Percentiles rank a stretch among this genome's conserved stretches.
Conservation (phyloP, 2,888 invertebrate genomes). For the Rotaria macrura region DNA sequence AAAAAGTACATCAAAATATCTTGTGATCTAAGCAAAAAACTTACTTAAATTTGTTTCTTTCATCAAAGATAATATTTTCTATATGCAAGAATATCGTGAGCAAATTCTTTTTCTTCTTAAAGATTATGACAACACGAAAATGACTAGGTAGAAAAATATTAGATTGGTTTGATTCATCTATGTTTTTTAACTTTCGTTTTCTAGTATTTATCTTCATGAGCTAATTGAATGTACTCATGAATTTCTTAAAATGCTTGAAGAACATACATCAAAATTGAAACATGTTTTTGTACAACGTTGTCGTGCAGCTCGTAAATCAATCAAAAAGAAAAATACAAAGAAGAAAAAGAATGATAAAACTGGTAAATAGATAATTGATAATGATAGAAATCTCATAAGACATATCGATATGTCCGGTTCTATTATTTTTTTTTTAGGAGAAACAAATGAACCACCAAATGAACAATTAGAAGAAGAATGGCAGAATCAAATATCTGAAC, state of each 20-base stretch:
- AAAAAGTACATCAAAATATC: conserved; percentile 60
- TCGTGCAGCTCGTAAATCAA: conserved; percentile 54
- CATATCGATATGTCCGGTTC: too few relatives aligned
- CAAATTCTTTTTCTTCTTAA: conserved; percentile 68
- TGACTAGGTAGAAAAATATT: conserved; percentile 61
- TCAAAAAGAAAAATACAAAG: conserved; percentile 54
- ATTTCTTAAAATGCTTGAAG: conserved; percentile 77
- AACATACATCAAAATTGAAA: conserved; percentile 50
- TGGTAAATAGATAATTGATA: conserved; percentile 38
- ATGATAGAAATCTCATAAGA: too few relatives aligned
- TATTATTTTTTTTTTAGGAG: too few relatives aligned
- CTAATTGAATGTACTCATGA: conserved; percentile 77
- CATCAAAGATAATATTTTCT: conserved; percentile 55
- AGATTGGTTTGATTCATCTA: not conserved
- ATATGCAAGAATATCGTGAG: conserved; percentile 84
- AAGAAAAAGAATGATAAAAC: conserved; percentile 36
- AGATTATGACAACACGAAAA: conserved; percentile 71
- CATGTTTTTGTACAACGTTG: conserved; percentile 46
- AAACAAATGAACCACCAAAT: conserved; percentile 31
- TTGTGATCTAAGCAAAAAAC: not conserved
- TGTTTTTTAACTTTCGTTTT: conserved; percentile 20
- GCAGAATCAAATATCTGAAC: conserved; percentile 50
- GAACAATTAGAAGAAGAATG: conserved; percentile 45
- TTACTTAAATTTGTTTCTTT: not conserved
- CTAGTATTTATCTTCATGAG: conserved; percentile 69